These are phyloP conservation scores for Invenusta paracnida DNA, from an alignment of 2,888 invertebrate species.

Conservation along the genomic window DNA sequence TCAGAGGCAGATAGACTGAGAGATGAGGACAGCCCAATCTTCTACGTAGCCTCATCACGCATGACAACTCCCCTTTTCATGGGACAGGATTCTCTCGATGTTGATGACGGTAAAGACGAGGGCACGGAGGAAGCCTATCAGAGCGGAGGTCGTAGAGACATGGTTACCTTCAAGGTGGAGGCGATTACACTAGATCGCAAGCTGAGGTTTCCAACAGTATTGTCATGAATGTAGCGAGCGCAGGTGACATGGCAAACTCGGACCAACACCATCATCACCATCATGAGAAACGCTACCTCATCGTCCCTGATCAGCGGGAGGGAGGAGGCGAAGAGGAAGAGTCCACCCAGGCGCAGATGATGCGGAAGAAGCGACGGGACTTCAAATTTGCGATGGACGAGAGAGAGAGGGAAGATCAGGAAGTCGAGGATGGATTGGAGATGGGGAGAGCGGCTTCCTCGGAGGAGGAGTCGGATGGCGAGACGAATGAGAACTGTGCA, in stretches of 20 bases:
- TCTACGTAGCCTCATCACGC: slow-evolving; percentile 12
- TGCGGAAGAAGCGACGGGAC: too few species aligned
- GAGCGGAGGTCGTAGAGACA: not conserved
- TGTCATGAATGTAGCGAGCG: not conserved
- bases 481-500: not conserved
- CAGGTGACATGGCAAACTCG: too few species aligned
- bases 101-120: not conserved
- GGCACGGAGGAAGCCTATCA: not conserved
- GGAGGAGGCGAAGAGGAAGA: too few species aligned
- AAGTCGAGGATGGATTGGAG: not conserved
- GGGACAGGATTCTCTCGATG: not conserved
- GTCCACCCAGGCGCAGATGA: too few species aligned
- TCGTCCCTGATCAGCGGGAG: not conserved
- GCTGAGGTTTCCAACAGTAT: not conserved
- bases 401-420: not conserved
- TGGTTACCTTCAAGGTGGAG: slow-evolving; percentile 10
- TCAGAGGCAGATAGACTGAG: slow-evolving; percentile 25
- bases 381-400: too few species aligned
- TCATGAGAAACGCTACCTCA: not conserved
- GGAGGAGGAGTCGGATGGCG: not conserved
- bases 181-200: not conserved
- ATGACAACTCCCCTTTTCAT: not conserved
- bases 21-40: slow-evolving; percentile 28
- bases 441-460: too few species aligned
- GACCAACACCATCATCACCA: not conserved